Percentiles rank a stretch among this genome's conserved stretches.
Evolutionary conservation across 2,113 vertebrate species (phyloP).

Genomic region (Caracal caracal): DNA sequence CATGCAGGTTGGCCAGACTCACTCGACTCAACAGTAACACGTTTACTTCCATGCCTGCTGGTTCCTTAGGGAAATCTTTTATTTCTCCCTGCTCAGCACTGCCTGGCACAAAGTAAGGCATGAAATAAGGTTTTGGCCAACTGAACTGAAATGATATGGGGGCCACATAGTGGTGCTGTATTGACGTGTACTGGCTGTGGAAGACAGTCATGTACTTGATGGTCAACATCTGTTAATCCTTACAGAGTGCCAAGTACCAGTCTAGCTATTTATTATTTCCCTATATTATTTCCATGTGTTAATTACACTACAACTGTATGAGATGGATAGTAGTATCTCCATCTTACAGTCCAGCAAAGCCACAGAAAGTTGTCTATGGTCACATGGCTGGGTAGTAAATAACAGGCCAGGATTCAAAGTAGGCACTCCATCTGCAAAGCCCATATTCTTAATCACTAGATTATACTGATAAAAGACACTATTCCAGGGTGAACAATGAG

Average conservation of each 20-base stretch:
- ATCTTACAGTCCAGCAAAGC: background rate
- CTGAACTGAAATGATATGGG: background rate
- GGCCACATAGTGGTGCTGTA: background rate
- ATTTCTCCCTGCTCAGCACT: background rate
- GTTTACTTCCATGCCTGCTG: background rate
- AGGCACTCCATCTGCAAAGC: background rate
- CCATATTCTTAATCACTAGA: background rate
- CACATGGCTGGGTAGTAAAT: background rate
- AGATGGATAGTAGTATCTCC: background rate
- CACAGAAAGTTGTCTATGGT: background rate
- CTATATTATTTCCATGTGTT: background rate
- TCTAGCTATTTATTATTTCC: background rate
- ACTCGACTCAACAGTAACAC: background rate
- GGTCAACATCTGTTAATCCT: background rate
- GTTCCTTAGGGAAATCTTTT: background rate
- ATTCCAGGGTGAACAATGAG: background rate
- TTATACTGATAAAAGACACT: background rate
- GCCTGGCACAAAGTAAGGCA: background rate
- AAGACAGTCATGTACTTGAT: rapidly evolving
- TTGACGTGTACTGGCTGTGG: background rate
- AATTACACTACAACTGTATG: background rate
- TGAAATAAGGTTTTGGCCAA: background rate
- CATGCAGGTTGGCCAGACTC: background rate
- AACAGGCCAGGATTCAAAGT: background rate
- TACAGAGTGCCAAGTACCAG: background rate